Evolutionary conservation across 2,797 vertebrate species (phyloP), one percentile per base, ranked within the genome.

Genomic region (Ispidina lecontei): DNA sequence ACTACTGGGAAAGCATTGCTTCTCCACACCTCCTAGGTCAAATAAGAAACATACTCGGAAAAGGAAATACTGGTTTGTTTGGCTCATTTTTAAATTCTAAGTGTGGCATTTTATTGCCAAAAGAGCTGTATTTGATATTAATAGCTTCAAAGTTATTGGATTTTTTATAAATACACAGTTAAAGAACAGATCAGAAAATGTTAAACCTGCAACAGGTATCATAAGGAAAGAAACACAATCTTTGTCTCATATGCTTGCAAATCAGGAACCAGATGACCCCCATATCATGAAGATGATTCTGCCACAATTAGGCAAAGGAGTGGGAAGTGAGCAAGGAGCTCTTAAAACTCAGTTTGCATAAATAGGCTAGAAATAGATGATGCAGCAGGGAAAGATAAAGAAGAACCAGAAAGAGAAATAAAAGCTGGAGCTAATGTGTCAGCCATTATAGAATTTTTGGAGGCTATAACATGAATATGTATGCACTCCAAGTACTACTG

Each of bases 301-400:
- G 41, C 19, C 58, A 83, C 82, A 85, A 44, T 79, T 64, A 91
- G 60, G 60, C 44, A 86, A 78, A 90, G 25, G 80, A 94, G 74
- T 70, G 55, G 77, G 80, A 95, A 90, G 76, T 51, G 80, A 86
- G 67, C 26, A 91, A 72, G 47, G 59, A 65, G n/a, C 35, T 81
- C 60, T 76, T 73, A 63, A 70, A 67, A 75, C n/a, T 59, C 80
- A 31, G 55, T 80, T 65, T 84, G 88, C 54, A 81, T 54, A 62
- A 81, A 55, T 2, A 88, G 52, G 49, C 71, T 72, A 78, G 73
- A 92, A 91, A 86, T 47, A 94, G 52, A 29, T 64, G 16, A 51
- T 74, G 19, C 65, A 92, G 73, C 47, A 82, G 26, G 20, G 67
- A 63, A 92, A 93, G 63, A n/a, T 29, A 86, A 75, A 55, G 64